Evolutionary conservation across 2,888 invertebrate species (phyloP).

Genomic region (Yponomeuta evonymella): DNA sequence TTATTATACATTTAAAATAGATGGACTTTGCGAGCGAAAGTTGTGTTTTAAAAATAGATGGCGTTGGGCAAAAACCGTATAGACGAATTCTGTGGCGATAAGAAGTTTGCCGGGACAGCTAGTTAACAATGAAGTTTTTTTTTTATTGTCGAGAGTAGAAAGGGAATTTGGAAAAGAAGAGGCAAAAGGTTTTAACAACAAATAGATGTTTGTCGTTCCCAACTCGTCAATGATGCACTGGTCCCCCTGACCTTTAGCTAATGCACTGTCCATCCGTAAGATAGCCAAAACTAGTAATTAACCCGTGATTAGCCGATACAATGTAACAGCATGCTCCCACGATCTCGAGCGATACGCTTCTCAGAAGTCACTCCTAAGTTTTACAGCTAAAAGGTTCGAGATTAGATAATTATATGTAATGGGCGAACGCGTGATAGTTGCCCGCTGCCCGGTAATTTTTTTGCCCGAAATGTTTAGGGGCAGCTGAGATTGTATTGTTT

Average conservation of each 20-base stretch:
- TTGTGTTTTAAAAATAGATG: too few species aligned
- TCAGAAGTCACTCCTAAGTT: slow-evolving; percentile 61
- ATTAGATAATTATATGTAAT: slow-evolving; percentile 71
- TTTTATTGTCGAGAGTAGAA: too few species aligned
- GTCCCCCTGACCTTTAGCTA: slow-evolving; percentile 46
- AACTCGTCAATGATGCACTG: slow-evolving; percentile 2
- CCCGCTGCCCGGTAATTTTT: background rate
- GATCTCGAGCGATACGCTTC: slow-evolving; percentile 45
- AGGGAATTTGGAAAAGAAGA: too few species aligned
- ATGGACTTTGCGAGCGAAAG: too few species aligned
- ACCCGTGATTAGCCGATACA: slow-evolving; percentile 53
- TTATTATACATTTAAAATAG: too few species aligned
- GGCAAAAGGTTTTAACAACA: slow-evolving; percentile 11
- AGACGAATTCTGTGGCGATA: too few species aligned
- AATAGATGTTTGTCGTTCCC: background rate
- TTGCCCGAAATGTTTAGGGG: slow-evolving; percentile 16
- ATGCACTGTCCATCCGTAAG: slow-evolving; percentile 63
- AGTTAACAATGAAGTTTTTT: too few species aligned
- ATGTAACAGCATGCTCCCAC: slow-evolving; percentile 23
- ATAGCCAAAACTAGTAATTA: slow-evolving; percentile 72
- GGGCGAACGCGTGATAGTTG: slow-evolving; percentile 44
- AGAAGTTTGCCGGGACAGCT: too few species aligned
- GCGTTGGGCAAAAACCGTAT: too few species aligned
- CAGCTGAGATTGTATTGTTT: slow-evolving; percentile 36
- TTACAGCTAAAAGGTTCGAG: slow-evolving; percentile 71